Conservation (phyloP, 2,888 invertebrate genomes). For the Sicus ferrugineus region DNA sequence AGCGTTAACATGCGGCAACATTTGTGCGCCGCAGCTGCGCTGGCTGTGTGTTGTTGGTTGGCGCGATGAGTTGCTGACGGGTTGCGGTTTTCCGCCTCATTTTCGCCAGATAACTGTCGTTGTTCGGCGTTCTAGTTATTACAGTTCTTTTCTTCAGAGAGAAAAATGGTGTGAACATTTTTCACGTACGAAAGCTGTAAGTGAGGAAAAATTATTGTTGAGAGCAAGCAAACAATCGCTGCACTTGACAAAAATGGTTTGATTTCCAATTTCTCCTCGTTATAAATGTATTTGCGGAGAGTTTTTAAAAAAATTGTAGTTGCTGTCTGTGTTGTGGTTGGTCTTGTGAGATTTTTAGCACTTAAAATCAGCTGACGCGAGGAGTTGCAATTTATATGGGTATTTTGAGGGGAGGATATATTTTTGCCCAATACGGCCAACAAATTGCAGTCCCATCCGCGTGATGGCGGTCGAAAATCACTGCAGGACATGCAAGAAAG, state of each 20-base stretch:
- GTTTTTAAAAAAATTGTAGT: background rate
- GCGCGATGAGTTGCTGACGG: slow-evolving; percentile 5
- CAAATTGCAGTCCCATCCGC: background rate
- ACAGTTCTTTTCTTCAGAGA: background rate
- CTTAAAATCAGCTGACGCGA: slow-evolving; percentile 55
- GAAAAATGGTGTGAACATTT: slow-evolving; percentile 16
- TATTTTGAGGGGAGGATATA: background rate
- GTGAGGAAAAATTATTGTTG: background rate
- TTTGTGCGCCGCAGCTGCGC: slow-evolving; percentile 37
- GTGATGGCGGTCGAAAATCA: background rate
- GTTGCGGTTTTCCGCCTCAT: slow-evolving; percentile 23
- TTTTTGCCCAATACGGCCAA: background rate
- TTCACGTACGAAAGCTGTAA: background rate
- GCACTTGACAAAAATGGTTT: background rate
- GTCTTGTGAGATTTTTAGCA: slow-evolving; percentile 59
- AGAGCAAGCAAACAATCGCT: background rate
- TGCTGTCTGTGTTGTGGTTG: slow-evolving; percentile 16
- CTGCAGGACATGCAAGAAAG: too few species aligned
- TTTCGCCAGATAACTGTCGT: background rate
- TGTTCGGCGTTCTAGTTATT: background rate
- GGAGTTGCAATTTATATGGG: background rate
- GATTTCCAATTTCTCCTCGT: background rate
- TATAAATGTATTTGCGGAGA: background rate
- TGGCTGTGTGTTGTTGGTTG: background rate
- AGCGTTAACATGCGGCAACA: slow-evolving; percentile 50